These are phyloP conservation scores for Picathartes gymnocephalus DNA, from an alignment of 2,113 vertebrate genomes.

Conservation along the genomic window DNA sequence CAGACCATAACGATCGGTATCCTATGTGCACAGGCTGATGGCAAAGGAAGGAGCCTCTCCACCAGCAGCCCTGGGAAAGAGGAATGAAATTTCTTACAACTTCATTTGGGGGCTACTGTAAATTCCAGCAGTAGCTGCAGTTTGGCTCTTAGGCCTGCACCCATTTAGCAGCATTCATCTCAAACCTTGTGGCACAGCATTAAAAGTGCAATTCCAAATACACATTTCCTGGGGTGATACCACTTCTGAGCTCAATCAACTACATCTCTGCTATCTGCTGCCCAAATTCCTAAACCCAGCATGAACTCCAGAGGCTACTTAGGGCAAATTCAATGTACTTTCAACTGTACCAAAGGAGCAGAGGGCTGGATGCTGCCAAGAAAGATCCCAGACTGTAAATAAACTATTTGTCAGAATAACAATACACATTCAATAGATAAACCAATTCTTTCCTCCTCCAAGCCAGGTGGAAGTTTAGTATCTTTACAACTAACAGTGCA, in stretches of 20 bases:
- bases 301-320: neutral
- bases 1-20: neutral
- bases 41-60: constrained; percentile 4
- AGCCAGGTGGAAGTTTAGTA: neutral
- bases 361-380: neutral
- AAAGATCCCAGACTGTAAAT: neutral
- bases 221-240: neutral
- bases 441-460: neutral
- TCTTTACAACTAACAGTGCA: neutral
- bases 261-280: neutral
- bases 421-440: neutral
- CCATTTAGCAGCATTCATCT: neutral
- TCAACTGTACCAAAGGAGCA: neutral
- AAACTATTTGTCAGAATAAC: neutral
- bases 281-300: neutral
- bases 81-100: neutral
- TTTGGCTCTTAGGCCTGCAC: neutral
- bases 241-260: neutral
- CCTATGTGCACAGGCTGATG: neutral
- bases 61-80: neutral
- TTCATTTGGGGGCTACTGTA: neutral
- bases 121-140: neutral
- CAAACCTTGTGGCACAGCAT: neutral
- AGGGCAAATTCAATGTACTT: neutral
- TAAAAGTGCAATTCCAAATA: constrained; percentile 7